Evolutionary conservation across 2,888 invertebrate species (phyloP).

Genomic region (Lochmaea crataegi): DNA sequence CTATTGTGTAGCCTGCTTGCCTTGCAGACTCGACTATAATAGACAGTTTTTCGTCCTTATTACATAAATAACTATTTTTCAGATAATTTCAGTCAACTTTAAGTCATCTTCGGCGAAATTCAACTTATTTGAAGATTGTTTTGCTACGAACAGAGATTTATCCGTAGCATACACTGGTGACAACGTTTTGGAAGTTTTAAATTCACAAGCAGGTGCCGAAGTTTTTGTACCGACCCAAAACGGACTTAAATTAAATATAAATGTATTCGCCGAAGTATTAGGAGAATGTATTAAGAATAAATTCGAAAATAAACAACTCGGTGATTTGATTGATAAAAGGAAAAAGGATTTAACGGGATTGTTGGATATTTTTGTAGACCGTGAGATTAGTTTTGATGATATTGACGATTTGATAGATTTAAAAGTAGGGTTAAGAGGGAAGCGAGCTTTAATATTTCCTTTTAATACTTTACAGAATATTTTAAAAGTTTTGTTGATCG

Average conservation of each 20-base stretch:
- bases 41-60: too few relatives aligned
- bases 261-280: background rate
- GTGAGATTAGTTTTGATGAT: conserved; percentile 5
- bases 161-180: background rate
- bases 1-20: too few relatives aligned
- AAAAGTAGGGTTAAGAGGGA: background rate
- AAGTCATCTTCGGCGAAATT: background rate
- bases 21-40: too few relatives aligned
- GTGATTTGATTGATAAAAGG: background rate
- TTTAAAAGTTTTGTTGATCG: background rate
- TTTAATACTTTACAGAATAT: conserved; percentile 6
- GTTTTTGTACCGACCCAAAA: background rate
- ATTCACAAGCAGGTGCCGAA: background rate
- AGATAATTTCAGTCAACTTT: background rate
- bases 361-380: background rate
- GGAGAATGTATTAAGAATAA: background rate
- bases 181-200: background rate
- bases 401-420: conserved; percentile 12
- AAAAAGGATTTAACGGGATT: background rate
- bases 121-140: background rate
- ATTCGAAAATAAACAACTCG: background rate
- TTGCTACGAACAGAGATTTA: background rate
- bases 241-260: background rate
- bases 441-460: conserved; percentile 2
- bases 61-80: too few relatives aligned